Conservation (phyloP, 2,113 vertebrate species). For the Ictidomys tridecemlineatus region DNA sequence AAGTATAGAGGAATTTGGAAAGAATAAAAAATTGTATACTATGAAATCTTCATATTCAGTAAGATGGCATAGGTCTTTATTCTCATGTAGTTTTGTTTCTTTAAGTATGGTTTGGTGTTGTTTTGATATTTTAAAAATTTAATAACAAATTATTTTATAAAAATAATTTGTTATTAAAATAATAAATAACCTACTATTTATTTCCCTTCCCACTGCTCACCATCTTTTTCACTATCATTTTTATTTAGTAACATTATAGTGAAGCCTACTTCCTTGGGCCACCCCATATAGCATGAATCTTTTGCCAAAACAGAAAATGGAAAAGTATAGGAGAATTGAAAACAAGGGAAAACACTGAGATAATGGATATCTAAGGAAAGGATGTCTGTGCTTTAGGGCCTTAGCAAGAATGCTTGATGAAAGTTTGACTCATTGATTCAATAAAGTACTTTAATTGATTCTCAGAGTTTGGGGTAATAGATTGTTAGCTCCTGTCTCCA, state of each 20-base stretch:
- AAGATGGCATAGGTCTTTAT: not conserved
- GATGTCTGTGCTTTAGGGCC: slow-evolving; percentile 38
- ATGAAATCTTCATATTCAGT: not conserved
- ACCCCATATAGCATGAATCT: not conserved
- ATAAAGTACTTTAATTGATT: slow-evolving; percentile 78
- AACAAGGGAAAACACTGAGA: not conserved
- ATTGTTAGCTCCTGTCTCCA: slow-evolving; percentile 71
- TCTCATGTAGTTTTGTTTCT: not conserved
- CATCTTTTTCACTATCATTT: not conserved
- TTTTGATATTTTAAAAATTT: not conserved
- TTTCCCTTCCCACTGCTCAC: not conserved
- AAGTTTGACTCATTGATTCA: slow-evolving; percentile 77
- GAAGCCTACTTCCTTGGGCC: not conserved
- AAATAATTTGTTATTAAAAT: slow-evolving; percentile 2
- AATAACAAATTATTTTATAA: too few species aligned
- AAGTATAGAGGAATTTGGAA: not conserved
- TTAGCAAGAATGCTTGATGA: slow-evolving; percentile 48
- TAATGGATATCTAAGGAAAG: slow-evolving; percentile 5
- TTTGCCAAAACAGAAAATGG: slow-evolving; percentile 47
- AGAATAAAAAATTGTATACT: not conserved
- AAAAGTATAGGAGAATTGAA: not conserved
- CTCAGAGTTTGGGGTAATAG: slow-evolving; percentile 70
- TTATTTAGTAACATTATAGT: not conserved
- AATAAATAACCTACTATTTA: not conserved
- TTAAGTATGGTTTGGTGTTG: not conserved